phyloP scores from a whole-genome alignment of 2,113 vertebrate species.

The Suncus etruscus region DNA sequence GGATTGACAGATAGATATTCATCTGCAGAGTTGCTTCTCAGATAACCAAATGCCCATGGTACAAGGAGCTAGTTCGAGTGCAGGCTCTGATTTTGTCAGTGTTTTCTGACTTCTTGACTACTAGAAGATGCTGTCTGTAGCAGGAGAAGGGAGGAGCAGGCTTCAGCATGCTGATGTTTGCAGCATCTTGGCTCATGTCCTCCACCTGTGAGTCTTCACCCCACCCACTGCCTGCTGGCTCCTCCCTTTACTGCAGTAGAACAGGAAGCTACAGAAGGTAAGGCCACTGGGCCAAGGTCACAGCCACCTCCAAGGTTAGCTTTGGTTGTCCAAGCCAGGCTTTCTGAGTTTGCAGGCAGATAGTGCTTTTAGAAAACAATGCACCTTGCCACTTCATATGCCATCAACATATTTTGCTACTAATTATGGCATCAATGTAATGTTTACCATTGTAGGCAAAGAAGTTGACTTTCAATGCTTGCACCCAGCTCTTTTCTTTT shows the following conservation, averaged over 20 bases:
- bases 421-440: background rate
- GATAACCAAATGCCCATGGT: background rate
- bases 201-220: background rate
- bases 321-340: too few species aligned
- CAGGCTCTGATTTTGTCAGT: background rate
- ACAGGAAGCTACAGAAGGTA: background rate
- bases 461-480: slow-evolving; percentile 15
- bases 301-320: background rate
- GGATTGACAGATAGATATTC: background rate
- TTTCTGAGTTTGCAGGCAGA: too few species aligned
- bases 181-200: background rate
- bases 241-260: background rate
- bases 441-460: background rate
- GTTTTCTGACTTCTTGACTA: background rate
- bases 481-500: background rate
- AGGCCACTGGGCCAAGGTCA: background rate
- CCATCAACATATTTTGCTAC: background rate
- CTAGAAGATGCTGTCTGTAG: background rate
- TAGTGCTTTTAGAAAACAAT: background rate
- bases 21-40: background rate
- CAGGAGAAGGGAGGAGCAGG: background rate
- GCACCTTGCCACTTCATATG: background rate
- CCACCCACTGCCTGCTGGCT: background rate
- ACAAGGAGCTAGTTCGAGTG: background rate
- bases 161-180: background rate